Base-by-base conservation (phyloP, 1,140 invertebrate genomes). In the Drosophila ironensis region DNA sequence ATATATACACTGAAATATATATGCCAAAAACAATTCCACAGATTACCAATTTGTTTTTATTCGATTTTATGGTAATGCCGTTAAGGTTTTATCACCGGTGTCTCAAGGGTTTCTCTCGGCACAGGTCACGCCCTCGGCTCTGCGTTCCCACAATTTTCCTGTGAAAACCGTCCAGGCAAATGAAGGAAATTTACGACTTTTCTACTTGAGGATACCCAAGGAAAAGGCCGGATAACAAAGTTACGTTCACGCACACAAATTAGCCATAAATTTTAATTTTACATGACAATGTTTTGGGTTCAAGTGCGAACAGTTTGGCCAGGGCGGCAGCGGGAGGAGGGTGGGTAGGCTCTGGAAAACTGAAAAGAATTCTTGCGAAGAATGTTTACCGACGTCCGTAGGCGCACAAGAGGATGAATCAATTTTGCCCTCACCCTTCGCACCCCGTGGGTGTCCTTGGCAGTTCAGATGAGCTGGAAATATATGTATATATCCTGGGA, bases 181-280 rank as follows among this genome's bases (percentile, higher is more conserved):
- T 48, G 59, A 60, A 33, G 64, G 41, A 76, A 75, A 75, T 75
- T 75, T 78, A 77, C 66, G 63, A 33, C 47, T 30, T 37, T 60
- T 16, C 46, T 52, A 71, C 56, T 71, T 51, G 27, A 70, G 41
- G 17, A 56, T 24, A 46, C 56, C 22, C 12, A 48, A 24, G 42
- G 33, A 40, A 45, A 48, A 22, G 37, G 51, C 38, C 44, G 14
- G 50, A 19, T 19, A 40, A 59, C 30, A 59, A 57, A 59, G 41
- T 61, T 24, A 42, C 60, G 46, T 70, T 61, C 50, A 71, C 70
- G 63, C 78, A 84, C 78, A 74, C 59, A 84, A 84, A 84, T 84
- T 84, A 84, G 78, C 80, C 78, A 86, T 84, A 86, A 84, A 84
- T 84, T 84, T 86, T 86, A 86, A 84, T 84, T 84, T 84, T 86